A percentile compares a stretch with the other conserved stretches of the same genome.
Conservation (phyloP, 2,888 invertebrate species). For the Diaperis boleti region DNA sequence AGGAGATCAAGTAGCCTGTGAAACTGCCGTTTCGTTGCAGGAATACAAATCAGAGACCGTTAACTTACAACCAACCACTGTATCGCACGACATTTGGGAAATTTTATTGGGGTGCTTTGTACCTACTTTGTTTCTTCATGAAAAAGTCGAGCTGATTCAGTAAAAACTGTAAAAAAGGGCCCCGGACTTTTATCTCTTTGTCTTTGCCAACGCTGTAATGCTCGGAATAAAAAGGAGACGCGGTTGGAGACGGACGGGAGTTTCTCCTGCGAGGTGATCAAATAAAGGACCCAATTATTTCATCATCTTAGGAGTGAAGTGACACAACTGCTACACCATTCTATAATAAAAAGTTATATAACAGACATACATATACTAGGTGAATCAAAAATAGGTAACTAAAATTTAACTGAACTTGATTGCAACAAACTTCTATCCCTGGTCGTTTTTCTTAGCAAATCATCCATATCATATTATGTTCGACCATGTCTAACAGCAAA, state of each 20-base stretch:
- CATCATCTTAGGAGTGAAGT: too few relatives aligned
- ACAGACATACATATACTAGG: too few relatives aligned
- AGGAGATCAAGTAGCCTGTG: conserved; percentile 61
- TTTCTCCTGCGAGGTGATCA: background rate
- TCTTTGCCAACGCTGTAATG: conserved; percentile 27
- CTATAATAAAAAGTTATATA: too few relatives aligned
- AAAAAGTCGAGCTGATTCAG: conserved; percentile 45
- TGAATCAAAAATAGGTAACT: too few relatives aligned
- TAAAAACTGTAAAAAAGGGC: conserved; percentile 36
- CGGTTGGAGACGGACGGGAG: too few relatives aligned
- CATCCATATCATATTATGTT: too few relatives aligned
- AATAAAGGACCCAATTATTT: too few relatives aligned
- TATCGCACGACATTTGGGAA: conserved; percentile 57
- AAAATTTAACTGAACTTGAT: too few relatives aligned
- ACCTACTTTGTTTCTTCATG: conserved; percentile 58
- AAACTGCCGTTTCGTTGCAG: conserved; percentile 58
- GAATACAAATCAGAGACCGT: conserved; percentile 62
- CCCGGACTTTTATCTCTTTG: conserved; percentile 34
- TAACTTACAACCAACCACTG: conserved; percentile 54
- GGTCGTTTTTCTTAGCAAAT: too few relatives aligned
- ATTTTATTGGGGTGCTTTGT: conserved; percentile 60
- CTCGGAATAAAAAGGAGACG: conserved; percentile 26
- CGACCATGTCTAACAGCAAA: too few relatives aligned
- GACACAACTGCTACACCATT: too few relatives aligned
- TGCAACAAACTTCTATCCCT: too few relatives aligned